These are phyloP conservation scores for Alces alces DNA, from an alignment of 2,113 vertebrate species.

Conservation along the genomic window DNA sequence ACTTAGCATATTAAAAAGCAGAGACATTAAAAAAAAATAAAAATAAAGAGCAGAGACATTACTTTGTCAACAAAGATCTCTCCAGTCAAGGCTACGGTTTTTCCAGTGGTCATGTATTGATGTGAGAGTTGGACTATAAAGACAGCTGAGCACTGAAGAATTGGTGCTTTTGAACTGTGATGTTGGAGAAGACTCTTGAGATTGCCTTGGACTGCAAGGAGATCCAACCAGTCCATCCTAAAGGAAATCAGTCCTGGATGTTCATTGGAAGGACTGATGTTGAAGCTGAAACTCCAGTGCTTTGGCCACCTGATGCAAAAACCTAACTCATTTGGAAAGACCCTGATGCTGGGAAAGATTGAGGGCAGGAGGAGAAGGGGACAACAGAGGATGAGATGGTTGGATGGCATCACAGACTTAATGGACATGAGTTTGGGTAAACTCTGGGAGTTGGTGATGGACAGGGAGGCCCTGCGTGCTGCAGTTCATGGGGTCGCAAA, in stretches of 20 bases:
- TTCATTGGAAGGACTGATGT: background rate
- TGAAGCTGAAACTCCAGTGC: background rate
- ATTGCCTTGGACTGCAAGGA: background rate
- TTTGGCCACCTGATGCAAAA: background rate
- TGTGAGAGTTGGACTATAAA: background rate
- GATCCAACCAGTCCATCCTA: background rate
- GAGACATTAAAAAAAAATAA: background rate
- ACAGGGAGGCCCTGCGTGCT: background rate
- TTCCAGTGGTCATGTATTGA: background rate
- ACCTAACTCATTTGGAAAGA: background rate
- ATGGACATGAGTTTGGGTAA: background rate
- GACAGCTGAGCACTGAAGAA: rapidly evolving
- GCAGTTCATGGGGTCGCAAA: rapidly evolving
- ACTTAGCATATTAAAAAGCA: background rate
- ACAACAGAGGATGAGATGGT: background rate
- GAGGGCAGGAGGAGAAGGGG: background rate
- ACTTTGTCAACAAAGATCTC: background rate
- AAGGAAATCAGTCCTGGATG: background rate
- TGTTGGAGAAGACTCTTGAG: background rate
- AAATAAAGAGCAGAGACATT: background rate
- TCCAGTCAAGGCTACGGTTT: background rate
- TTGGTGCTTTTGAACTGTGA: background rate
- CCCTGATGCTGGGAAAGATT: background rate
- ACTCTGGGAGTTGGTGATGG: background rate
- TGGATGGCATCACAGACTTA: background rate